phyloP scores from a whole-genome alignment of 2,888 invertebrate species.

The Coremacera marginata region DNA sequence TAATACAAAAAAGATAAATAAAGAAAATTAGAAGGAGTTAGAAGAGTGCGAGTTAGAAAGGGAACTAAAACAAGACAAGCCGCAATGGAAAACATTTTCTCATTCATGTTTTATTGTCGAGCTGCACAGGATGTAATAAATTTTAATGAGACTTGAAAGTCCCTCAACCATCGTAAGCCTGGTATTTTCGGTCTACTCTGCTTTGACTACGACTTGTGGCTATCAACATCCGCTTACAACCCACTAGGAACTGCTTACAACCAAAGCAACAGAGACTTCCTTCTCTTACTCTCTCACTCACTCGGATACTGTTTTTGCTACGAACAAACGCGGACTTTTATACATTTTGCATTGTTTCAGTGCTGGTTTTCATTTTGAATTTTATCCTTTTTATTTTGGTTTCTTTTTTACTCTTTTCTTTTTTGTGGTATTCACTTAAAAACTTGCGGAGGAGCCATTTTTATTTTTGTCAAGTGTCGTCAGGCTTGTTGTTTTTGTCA shows the following conservation, averaged over 20 bases:
- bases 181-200: slow-evolving; percentile 3
- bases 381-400: not conserved
- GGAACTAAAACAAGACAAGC: not conserved
- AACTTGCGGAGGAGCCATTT: not conserved
- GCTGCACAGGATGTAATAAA: slow-evolving; percentile 20
- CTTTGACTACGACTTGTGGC: slow-evolving; percentile 13
- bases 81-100: slow-evolving; percentile 16
- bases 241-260: not conserved
- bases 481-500: too few relatives aligned
- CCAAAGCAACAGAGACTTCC: not conserved
- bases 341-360: not conserved
- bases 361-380: not conserved
- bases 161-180: slow-evolving; percentile 8
- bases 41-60: not conserved
- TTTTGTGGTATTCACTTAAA: not conserved
- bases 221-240: slow-evolving; percentile 21
- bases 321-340: not conserved
- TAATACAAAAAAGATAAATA: not conserved
- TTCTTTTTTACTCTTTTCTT: not conserved
- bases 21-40: not conserved
- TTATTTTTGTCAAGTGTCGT: not conserved
- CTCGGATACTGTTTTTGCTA: not conserved
- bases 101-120: slow-evolving; percentile 11
- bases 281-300: not conserved
- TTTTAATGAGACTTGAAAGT: slow-evolving; percentile 27